Conservation (phyloP, 1,140 invertebrate genomes). For the Neodiprion fabricii region DNA sequence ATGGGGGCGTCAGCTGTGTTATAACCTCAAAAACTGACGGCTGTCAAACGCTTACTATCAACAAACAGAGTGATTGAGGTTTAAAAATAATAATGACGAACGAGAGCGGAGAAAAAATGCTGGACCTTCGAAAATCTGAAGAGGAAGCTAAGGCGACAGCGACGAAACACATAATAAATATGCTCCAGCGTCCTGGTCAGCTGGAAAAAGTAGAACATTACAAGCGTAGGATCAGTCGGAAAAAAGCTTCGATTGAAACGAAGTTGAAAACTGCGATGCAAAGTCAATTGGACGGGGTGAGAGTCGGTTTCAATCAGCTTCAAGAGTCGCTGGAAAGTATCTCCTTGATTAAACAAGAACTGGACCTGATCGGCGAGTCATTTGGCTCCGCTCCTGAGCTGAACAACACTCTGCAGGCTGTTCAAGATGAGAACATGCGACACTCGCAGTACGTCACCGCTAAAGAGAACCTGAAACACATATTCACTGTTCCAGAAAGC, state of each 20-base stretch:
- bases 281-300: constrained; percentile 95
- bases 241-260: constrained; percentile 95
- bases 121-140: constrained; percentile 76
- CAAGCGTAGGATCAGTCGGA: constrained; percentile 77
- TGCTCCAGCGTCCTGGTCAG: constrained; percentile 94
- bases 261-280: constrained; percentile 98
- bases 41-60: no score
- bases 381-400: constrained; percentile 75
- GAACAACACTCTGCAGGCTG: constrained; percentile 79
- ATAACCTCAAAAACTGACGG: no score
- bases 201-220: constrained; percentile 95
- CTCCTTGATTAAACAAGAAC: constrained; percentile 72
- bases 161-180: constrained; percentile 89
- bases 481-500: constrained; percentile 97
- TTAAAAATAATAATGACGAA: no score
- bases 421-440: constrained; percentile 90
- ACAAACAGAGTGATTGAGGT: no score
- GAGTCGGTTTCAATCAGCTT: constrained; percentile 91
- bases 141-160: constrained; percentile 84
- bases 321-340: constrained; percentile 85
- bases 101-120: constrained; percentile 59
- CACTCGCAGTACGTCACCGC: constrained; percentile 97
- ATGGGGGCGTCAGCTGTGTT: no score
- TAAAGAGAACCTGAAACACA: constrained; percentile 97
- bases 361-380: constrained; percentile 55